A percentile compares a stretch with the other conserved stretches of the same genome.
Conservation (phyloP, 2,797 vertebrate genomes). For the Atherinosoma microstoma region DNA sequence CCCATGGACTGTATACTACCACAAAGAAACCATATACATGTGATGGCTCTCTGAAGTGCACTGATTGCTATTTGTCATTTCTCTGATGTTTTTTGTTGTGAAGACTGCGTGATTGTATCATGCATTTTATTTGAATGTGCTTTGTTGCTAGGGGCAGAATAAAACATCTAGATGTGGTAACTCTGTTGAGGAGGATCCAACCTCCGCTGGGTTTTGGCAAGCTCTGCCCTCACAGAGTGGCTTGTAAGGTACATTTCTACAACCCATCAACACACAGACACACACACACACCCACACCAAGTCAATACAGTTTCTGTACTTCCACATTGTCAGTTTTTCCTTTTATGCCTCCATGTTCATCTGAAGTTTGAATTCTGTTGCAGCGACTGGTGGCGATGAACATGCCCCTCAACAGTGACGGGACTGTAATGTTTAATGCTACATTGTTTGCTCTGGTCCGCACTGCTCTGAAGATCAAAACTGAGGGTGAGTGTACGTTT, state of each 20-base stretch:
- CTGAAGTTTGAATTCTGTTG: slow-evolving; percentile 26
- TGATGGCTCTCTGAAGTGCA: neutral
- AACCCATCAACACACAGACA: neutral
- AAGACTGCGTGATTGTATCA: neutral
- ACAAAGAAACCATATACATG: neutral
- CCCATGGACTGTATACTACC: neutral
- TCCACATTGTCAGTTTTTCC: neutral
- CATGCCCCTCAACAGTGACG: slow-evolving; percentile 97
- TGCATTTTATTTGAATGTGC: slow-evolving; percentile 14
- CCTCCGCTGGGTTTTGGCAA: slow-evolving; percentile 97
- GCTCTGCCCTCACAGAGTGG: slow-evolving; percentile 96
- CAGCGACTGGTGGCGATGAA: slow-evolving; percentile 95
- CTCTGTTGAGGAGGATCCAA: slow-evolving; percentile 94
- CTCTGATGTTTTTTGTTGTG: neutral
- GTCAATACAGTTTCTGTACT: neutral
- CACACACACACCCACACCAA: too few relatives aligned
- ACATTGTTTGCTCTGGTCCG: slow-evolving; percentile 97
- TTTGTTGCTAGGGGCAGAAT: slow-evolving; percentile 89
- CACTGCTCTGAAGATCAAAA: slow-evolving; percentile 98
- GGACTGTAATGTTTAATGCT: slow-evolving; percentile 98
- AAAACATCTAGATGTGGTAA: slow-evolving; percentile 97
- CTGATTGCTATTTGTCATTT: neutral
- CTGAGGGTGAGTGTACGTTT: slow-evolving; percentile 87
- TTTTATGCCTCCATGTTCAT: neutral
- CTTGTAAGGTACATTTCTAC: slow-evolving; percentile 89